Conservation (phyloP, 2,113 vertebrate species). For the Chaetura pelagica region DNA sequence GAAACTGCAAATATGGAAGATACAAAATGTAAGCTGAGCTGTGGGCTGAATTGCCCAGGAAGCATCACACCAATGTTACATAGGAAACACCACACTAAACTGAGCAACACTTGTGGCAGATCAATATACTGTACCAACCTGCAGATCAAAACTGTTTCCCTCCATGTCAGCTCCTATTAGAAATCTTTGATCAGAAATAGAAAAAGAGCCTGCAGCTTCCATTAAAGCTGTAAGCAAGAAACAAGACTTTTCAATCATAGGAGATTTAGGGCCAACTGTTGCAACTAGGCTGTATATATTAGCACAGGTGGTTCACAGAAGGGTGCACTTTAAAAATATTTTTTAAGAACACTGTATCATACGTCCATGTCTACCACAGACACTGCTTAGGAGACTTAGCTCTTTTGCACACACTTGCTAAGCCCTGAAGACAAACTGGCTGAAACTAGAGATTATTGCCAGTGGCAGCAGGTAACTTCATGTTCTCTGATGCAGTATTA, state of each 20-base stretch:
- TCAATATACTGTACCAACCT: rapidly evolving
- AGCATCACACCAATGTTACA: rapidly evolving
- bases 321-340: background rate
- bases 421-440: background rate
- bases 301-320: background rate
- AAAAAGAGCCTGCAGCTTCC: background rate
- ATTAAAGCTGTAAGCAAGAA: background rate
- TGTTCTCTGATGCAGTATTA: background rate
- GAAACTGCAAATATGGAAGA: background rate
- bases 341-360: background rate
- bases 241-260: background rate
- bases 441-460: background rate
- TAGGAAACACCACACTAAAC: background rate
- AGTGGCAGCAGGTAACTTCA: background rate
- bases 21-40: background rate
- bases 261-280: background rate
- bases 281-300: background rate
- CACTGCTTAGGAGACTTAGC: background rate
- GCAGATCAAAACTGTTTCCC: background rate
- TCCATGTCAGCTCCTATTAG: background rate
- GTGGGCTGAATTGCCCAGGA: background rate
- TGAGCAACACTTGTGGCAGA: background rate
- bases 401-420: background rate
- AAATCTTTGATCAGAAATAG: background rate
- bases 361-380: background rate